A percentile compares a stretch with the other conserved stretches of the same genome.
phyloP scores from a whole-genome alignment of 2,888 invertebrate genomes.

The Rhamphomyia laevipes region DNA sequence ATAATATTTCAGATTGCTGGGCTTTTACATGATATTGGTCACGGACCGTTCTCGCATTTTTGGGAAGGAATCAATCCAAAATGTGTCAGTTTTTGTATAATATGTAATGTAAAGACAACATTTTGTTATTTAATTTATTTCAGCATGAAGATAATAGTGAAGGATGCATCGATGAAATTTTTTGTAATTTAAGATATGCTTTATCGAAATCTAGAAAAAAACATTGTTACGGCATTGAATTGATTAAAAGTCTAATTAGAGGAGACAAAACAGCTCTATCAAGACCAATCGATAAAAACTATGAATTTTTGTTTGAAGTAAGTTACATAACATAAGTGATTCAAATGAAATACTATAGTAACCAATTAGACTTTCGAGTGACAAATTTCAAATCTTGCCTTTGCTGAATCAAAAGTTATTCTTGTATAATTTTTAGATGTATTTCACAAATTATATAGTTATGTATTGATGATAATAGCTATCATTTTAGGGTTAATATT shows the following conservation, averaged over 20 bases:
- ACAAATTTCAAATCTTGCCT: no score
- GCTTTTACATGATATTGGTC: constrained; percentile 55
- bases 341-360: no score
- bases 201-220: constrained; percentile 5
- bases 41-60: constrained; percentile 55
- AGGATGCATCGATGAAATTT: constrained; percentile 25
- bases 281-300: constrained; percentile 16
- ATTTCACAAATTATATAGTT: no score
- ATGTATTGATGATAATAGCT: no score
- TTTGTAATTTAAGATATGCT: constrained; percentile 10
- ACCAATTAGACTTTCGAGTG: no score
- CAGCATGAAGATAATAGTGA: constrained; percentile 27
- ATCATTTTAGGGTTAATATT: no score
- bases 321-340: no score
- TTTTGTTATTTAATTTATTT: neutral
- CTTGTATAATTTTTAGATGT: no score
- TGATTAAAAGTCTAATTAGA: constrained; percentile 28
- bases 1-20: constrained; percentile 50
- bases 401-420: no score
- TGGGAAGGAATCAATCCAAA: constrained; percentile 41
- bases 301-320: constrained; percentile 29
- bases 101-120: neutral
- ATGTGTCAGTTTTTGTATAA: constrained; percentile 5
- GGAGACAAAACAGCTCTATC: constrained; percentile 19
- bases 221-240: constrained; percentile 21